phyloP scores from a whole-genome alignment of 1,140 invertebrate species.

The Ectropis grisescens region DNA sequence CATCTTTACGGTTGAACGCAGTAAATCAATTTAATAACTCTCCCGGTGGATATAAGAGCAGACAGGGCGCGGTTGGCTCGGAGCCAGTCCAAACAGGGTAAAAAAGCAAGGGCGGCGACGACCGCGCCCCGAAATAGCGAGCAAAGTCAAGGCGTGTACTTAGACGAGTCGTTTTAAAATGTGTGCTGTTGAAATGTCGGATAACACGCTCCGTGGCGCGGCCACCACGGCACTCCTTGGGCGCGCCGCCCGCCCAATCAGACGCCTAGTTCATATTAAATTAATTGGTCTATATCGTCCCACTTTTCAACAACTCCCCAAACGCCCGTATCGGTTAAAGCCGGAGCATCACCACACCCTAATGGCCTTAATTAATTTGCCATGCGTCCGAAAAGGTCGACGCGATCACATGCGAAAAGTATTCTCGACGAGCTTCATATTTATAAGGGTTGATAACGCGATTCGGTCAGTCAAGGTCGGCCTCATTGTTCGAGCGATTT shows the following conservation, averaged over 20 bases:
- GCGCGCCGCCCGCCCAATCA: constrained; percentile 1
- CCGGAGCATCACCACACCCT: too few species aligned
- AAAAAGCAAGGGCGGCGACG: constrained; percentile 59
- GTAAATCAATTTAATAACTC: constrained; percentile 18
- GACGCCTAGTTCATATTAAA: constrained; percentile 3
- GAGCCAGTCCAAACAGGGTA: constrained; percentile 62
- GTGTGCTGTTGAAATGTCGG: constrained; percentile 6
- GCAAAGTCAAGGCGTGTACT: constrained; percentile 59
- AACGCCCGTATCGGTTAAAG: too few species aligned
- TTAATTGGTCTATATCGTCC: constrained; percentile 1
- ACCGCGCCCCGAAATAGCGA: constrained; percentile 60
- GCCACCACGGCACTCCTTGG: constrained; percentile 8
- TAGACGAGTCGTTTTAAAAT: constrained; percentile 9
- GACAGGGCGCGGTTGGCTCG: constrained; percentile 50
- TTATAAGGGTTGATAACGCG: constrained; percentile 1
- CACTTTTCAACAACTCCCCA: too few species aligned
- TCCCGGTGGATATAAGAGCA: constrained; percentile 21
- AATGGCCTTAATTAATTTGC: too few species aligned
- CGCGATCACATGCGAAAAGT: too few species aligned
- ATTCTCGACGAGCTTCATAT: too few species aligned
- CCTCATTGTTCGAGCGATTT: constrained; percentile 1
- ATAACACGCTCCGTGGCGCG: constrained; percentile 6
- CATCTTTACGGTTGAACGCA: too few species aligned
- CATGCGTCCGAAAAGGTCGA: too few species aligned
- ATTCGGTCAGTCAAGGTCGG: constrained; percentile 6